Evolutionary conservation across 2,888 invertebrate genomes (phyloP).

Genomic region (Tinea semifulvella): DNA sequence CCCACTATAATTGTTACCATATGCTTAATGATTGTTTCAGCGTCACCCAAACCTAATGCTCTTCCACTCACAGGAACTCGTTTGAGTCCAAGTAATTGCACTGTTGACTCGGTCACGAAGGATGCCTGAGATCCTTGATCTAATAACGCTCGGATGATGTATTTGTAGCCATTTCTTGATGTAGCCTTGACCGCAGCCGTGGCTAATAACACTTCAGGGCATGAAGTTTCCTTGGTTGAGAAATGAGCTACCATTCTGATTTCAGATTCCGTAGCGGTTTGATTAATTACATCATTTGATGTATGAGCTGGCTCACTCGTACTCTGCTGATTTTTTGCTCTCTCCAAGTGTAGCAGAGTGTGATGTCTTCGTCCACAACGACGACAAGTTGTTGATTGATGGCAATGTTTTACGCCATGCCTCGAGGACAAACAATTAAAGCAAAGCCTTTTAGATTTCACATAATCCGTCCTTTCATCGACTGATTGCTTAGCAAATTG

Average conservation of each 20-base stretch:
- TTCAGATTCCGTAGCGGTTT: background rate
- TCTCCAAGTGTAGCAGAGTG: conserved; percentile 19
- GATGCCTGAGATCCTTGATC: conserved; percentile 25
- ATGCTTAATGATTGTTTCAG: conserved; percentile 16
- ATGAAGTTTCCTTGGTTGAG: background rate
- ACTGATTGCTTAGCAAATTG: conserved; percentile 13
- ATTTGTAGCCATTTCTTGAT: conserved; percentile 16
- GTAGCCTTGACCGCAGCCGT: conserved; percentile 22
- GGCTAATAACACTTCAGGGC: conserved; percentile 22
- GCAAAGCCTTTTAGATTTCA: conserved; percentile 17
- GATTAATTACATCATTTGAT: background rate
- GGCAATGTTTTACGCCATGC: conserved; percentile 18
- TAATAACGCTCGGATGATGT: conserved; percentile 20
- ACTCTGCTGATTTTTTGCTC: background rate
- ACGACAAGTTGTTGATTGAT: conserved; percentile 17
- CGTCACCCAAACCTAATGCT: conserved; percentile 21
- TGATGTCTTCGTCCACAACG: conserved; percentile 21
- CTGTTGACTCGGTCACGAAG: conserved; percentile 24
- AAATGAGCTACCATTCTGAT: conserved; percentile 12
- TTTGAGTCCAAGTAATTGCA: conserved; percentile 21
- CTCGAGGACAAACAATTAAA: conserved; percentile 20
- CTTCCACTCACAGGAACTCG: conserved; percentile 20
- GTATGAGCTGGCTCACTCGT: background rate
- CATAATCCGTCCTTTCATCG: conserved; percentile 16
- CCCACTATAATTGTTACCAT: conserved; percentile 17